Evolutionary conservation across 2,113 vertebrate genomes (phyloP), one percentile per base, ranked within the genome.

Genomic region (Rhea pennata): DNA sequence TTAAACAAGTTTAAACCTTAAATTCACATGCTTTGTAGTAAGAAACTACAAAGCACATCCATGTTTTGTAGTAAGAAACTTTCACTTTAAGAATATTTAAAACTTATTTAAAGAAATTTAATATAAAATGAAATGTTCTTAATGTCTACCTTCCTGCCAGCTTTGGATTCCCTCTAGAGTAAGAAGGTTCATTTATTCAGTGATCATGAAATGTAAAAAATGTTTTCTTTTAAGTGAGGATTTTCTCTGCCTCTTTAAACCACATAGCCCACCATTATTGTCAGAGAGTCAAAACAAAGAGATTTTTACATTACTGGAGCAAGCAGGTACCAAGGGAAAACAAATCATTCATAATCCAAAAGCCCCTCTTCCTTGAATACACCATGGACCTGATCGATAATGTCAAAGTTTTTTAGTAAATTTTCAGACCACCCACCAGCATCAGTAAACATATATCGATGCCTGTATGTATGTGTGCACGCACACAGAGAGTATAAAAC

Each of bases 131-230:
- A 83, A 90, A 4, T 46, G 31, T 51, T 83, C 46, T 66, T 83
- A 76, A 66, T 90, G 23, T 85, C 40, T 72, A 40, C 26, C 4
- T 85, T 69, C 27, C 26, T 93, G 64, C 59, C 72, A 95, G 91
- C 59, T 90, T 95, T 89, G 91, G 74, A 54, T 93, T 90, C 54
- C 82, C 85, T 87, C 74, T 61, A 79, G 59, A 92, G 79, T 54
- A 88, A 69, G 33, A 73, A 87, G 58, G 71, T 91, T 93, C 85
- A 94, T 96, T 95, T 92, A 88, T 90, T 86, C 71, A 83, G 44
- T 61, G 66, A 72, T 82, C 62, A 50, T 39, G 10, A 89, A 91
- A 91, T 66, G 46, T 79, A 73, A 93, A 89, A 91, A 73, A 70
- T 89, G 9, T 92, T 96, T 94, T 76, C 78, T 77, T 89, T 95